Base-by-base conservation (phyloP, 2,888 invertebrate genomes). In the Chymomyza caudatula region DNA sequence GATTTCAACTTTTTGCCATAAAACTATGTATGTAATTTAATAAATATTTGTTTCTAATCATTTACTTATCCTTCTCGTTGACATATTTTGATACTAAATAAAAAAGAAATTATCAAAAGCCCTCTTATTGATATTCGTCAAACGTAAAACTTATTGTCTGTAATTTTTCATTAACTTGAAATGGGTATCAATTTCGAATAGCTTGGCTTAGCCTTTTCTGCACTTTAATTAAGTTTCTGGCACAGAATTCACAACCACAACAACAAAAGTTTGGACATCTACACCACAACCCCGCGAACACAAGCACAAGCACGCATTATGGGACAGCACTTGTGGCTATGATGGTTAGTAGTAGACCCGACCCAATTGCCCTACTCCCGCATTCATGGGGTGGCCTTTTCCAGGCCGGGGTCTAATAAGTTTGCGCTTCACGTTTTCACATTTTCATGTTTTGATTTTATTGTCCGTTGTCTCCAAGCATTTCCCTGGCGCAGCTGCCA, bases 361-460 rank as follows among this genome's bases (percentile, higher is more conserved):
- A 37, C 29, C 29, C 29, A 37, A 37, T 3, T 37, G 29, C 29
- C 29, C 29, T 37, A 37, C 29, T 37, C 11, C 29, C 29, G 11
- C 3, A 2, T 6, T 11, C 29, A 29, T 11, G 11, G 29, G 29
- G 29, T 37, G 29, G 29, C 29, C 29, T 37, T 37, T 3, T n/a
- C 4, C 23, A 22, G 25, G 25, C 8, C 42, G 25, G 51, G 13
- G 15, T 47, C 65, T 75, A 53, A 67, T 78, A 63, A 60, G 67
- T 78, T 70, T 73, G 63, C 71, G 25, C 42, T 59, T 69, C 78
- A 77, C 77, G 83, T 72, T 67, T 55, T 57, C 78, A 77, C 77
- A 80, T 72, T 67, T 55, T 57, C 51, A 62, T 73, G 76, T 66
- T 83, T 71, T 79, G 79, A 79, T 80, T 80, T 80, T 69, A 77